A percentile compares a stretch with the other conserved stretches of the same genome.
These are phyloP conservation scores for Ceratotherium simum DNA, from an alignment of 2,113 vertebrate genomes.

Conservation along the genomic window DNA sequence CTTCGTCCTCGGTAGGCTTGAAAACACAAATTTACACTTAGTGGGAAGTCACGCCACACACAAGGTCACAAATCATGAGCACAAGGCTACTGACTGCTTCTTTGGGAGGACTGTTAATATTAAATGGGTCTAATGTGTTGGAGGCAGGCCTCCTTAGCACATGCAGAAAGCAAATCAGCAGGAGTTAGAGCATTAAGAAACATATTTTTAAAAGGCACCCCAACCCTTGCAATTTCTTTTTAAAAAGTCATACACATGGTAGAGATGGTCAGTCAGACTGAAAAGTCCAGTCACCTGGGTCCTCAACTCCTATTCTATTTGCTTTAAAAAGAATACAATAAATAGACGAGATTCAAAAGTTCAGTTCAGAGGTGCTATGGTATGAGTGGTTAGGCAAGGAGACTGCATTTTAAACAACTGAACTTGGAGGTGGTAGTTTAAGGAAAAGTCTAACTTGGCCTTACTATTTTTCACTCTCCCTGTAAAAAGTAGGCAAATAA, in stretches of 20 bases:
- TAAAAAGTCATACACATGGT: not conserved
- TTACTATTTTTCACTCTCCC: not conserved
- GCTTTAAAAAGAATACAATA: constrained; percentile 21
- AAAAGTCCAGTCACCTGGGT: constrained; percentile 16
- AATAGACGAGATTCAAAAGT: constrained; percentile 5
- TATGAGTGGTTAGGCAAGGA: not conserved
- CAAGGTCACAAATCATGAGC: constrained; percentile 74
- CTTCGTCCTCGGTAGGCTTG: constrained; percentile 97
- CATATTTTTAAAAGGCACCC: not conserved
- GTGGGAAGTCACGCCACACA: constrained; percentile 81
- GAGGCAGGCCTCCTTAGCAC: not conserved
- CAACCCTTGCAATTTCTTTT: not conserved
- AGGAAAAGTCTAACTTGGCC: not conserved
- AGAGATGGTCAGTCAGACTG: not conserved
- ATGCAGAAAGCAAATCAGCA: not conserved
- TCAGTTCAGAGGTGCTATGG: not conserved
- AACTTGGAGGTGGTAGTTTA: not conserved
- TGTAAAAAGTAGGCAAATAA: constrained; percentile 10
- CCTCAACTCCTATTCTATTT: constrained; percentile 11
- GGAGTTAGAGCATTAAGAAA: not conserved
- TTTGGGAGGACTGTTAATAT: not conserved
- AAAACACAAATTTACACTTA: constrained; percentile 95
- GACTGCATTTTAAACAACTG: not conserved
- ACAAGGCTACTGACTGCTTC: constrained; percentile 41
- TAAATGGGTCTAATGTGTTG: not conserved